Conservation (phyloP, 2,113 vertebrate species). For the Etheostoma spectabile region DNA sequence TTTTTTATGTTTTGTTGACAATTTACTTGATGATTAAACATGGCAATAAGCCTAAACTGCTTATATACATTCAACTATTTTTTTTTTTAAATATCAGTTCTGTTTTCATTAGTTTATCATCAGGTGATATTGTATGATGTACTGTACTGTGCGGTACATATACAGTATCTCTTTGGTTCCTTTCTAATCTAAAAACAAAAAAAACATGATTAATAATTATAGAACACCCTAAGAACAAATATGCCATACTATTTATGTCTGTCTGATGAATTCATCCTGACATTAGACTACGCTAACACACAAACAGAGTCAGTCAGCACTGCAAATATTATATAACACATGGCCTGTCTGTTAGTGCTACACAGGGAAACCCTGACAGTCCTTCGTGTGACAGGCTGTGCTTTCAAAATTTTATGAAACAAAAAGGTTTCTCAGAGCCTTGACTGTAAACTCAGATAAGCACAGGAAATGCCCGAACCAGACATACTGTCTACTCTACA, state of each 20-base stretch:
- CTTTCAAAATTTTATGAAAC: slow-evolving; percentile 16
- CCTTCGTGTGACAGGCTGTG: slow-evolving; percentile 29
- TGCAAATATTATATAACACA: slow-evolving; percentile 47
- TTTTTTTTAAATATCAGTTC: not conserved
- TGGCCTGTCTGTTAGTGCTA: slow-evolving; percentile 53
- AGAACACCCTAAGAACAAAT: not conserved
- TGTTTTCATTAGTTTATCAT: not conserved
- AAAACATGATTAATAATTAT: not conserved
- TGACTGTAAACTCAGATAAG: slow-evolving; percentile 6
- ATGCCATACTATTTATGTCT: not conserved
- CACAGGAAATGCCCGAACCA: not conserved
- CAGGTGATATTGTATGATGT: not conserved
- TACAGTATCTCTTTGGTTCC: not conserved
- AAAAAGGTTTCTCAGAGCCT: slow-evolving; percentile 19
- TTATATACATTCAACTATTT: not conserved
- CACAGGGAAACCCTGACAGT: slow-evolving; percentile 34
- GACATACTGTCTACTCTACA: slow-evolving; percentile 1
- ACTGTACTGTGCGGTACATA: not conserved
- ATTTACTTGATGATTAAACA: not conserved
- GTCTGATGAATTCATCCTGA: slow-evolving; percentile 29
- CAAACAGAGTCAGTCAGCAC: slow-evolving; percentile 43
- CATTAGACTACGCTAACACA: slow-evolving; percentile 11
- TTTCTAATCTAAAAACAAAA: not conserved
- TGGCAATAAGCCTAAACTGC: not conserved
- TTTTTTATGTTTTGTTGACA: not conserved